Evolutionary conservation across 2,113 vertebrate species (phyloP).

Genomic region (Dromas ardeola): DNA sequence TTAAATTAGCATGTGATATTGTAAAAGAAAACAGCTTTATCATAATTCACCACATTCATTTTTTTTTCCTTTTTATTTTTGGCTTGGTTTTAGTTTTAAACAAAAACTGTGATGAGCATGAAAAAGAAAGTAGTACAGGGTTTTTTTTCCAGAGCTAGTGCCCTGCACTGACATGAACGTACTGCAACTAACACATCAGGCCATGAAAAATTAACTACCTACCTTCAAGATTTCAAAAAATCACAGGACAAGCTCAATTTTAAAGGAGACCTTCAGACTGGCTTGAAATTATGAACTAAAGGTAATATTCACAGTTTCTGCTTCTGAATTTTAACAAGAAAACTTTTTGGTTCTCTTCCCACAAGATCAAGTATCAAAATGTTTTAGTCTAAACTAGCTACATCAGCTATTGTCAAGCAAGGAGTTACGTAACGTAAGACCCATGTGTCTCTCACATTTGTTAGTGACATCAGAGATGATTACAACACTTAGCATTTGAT

Average conservation of each 20-base stretch:
- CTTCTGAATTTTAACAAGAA: not conserved
- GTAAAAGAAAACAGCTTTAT: not conserved
- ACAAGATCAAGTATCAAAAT: not conserved
- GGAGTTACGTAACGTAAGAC: not conserved
- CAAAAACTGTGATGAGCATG: not conserved
- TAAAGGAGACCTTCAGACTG: not conserved
- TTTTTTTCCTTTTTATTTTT: not conserved
- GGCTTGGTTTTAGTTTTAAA: not conserved
- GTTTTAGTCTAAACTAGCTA: not conserved
- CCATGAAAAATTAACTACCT: not conserved
- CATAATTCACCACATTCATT: not conserved
- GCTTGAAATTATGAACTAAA: not conserved
- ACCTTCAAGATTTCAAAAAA: not conserved
- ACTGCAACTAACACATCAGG: not conserved
- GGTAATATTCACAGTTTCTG: not conserved
- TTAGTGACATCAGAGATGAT: not conserved
- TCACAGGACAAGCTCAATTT: not conserved
- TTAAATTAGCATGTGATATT: not conserved
- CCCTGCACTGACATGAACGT: not conserved
- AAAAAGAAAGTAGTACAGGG: not conserved
- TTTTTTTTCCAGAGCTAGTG: not conserved
- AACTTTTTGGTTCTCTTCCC: not conserved
- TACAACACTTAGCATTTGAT: not conserved
- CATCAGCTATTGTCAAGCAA: not conserved
- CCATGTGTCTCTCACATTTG: not conserved